Conservation (phyloP, 1,140 invertebrate genomes). For the Camponotus pennsylvanicus region DNA sequence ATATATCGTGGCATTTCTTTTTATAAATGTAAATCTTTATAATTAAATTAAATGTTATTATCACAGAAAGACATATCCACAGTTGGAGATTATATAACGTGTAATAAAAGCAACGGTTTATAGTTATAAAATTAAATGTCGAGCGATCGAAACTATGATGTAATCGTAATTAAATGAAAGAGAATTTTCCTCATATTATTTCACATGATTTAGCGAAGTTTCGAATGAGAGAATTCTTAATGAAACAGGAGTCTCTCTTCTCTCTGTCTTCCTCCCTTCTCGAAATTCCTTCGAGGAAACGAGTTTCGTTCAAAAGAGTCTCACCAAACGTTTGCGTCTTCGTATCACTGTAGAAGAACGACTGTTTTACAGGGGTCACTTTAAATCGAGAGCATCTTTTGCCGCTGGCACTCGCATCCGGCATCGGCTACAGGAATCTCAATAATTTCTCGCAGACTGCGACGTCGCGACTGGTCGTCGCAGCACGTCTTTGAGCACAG, state of each 20-base stretch:
- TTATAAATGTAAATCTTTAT: constrained; percentile 2
- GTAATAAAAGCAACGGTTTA: not conserved
- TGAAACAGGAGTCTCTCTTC: not conserved
- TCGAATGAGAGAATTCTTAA: not conserved
- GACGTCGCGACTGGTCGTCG: not conserved
- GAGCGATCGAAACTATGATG: not conserved
- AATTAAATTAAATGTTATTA: not conserved
- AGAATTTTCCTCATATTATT: not conserved
- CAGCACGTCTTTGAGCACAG: constrained; percentile 21
- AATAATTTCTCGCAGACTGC: constrained; percentile 46
- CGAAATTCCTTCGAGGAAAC: constrained; percentile 28
- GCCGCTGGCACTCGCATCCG: not conserved
- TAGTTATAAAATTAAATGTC: not conserved
- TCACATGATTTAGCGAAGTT: not conserved
- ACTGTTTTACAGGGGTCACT: constrained; percentile 26
- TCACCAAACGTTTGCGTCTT: constrained; percentile 26
- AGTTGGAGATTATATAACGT: not conserved
- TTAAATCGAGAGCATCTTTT: constrained; percentile 54
- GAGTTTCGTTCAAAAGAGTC: constrained; percentile 26
- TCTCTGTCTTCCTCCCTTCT: too few species aligned
- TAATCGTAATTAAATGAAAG: not conserved
- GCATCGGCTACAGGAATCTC: constrained; percentile 29
- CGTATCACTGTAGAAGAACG: constrained; percentile 1
- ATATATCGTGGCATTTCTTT: not conserved
- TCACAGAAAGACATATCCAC: not conserved